Percentiles rank a stretch among this genome's conserved stretches.
phyloP scores from a whole-genome alignment of 92 coral and sea anemone genomes.

The Epizoanthus illoricatus region DNA sequence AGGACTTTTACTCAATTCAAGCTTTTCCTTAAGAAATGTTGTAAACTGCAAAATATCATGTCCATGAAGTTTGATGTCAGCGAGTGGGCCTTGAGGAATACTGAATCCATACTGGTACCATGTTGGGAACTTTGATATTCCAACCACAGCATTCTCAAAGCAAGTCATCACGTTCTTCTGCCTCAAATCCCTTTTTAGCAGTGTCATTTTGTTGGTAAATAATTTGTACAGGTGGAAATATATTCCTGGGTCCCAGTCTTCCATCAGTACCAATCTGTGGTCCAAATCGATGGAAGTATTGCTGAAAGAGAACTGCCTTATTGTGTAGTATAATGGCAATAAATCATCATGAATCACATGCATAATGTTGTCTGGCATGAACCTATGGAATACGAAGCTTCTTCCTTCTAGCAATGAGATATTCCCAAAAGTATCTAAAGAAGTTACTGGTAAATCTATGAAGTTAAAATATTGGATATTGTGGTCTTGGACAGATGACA shows the following conservation, averaged over 20 bases:
- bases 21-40: slow-evolving; percentile 55
- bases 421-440: slow-evolving; percentile 58
- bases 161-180: slow-evolving; percentile 62
- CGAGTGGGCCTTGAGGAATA: slow-evolving; percentile 78
- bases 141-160: slow-evolving; percentile 78
- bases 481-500: slow-evolving; percentile 89
- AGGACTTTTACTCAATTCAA: slow-evolving; percentile 39
- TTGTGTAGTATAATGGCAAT: slow-evolving; percentile 81
- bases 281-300: slow-evolving; percentile 48
- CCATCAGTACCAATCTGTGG: slow-evolving; percentile 80
- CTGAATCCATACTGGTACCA: slow-evolving; percentile 98
- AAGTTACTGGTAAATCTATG: slow-evolving; percentile 71
- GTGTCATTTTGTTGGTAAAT: slow-evolving; percentile 56
- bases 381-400: slow-evolving; percentile 85
- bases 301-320: slow-evolving; percentile 59
- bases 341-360: slow-evolving; percentile 94
- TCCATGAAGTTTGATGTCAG: slow-evolving; percentile 58
- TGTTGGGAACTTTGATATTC: slow-evolving; percentile 84
- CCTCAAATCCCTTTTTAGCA: slow-evolving; percentile 52
- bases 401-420: slow-evolving; percentile 66
- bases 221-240: slow-evolving; percentile 73
- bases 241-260: slow-evolving; percentile 77
- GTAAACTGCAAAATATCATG: slow-evolving; percentile 66
- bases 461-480: slow-evolving; percentile 89
- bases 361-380: slow-evolving; percentile 91